phyloP scores from a whole-genome alignment of 2,797 vertebrate genomes.

The Ataeniobius toweri region DNA sequence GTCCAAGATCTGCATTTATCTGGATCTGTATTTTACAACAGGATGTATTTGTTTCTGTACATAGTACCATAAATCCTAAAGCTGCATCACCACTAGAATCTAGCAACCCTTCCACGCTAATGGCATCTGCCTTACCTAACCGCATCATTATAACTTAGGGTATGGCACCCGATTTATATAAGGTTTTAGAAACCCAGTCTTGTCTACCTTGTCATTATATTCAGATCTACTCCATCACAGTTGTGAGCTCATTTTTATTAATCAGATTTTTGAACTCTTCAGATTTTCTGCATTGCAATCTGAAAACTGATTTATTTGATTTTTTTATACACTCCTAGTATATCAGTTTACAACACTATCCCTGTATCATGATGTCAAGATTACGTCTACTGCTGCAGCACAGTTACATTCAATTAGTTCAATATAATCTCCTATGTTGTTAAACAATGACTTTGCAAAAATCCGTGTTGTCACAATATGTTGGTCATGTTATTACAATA shows the following conservation, averaged over 20 bases:
- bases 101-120: background rate
- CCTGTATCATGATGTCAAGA: background rate
- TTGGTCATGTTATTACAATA: background rate
- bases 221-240: background rate
- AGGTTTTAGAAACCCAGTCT: background rate
- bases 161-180: background rate
- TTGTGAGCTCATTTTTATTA: too few relatives aligned
- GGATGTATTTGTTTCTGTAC: background rate
- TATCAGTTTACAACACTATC: too few relatives aligned
- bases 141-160: background rate
- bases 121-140: background rate
- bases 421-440: background rate
- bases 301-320: too few relatives aligned
- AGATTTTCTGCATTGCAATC: too few relatives aligned
- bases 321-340: too few relatives aligned
- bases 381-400: background rate
- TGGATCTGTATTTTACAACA: background rate
- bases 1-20: background rate
- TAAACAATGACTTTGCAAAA: background rate
- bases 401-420: background rate
- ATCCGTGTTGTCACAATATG: too few relatives aligned
- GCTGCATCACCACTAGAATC: background rate
- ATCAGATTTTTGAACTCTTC: too few relatives aligned
- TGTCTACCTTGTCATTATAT: background rate
- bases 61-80: background rate